These are phyloP conservation scores for Alfaro cultratus DNA, from an alignment of 2,797 vertebrate species.

Conservation along the genomic window DNA sequence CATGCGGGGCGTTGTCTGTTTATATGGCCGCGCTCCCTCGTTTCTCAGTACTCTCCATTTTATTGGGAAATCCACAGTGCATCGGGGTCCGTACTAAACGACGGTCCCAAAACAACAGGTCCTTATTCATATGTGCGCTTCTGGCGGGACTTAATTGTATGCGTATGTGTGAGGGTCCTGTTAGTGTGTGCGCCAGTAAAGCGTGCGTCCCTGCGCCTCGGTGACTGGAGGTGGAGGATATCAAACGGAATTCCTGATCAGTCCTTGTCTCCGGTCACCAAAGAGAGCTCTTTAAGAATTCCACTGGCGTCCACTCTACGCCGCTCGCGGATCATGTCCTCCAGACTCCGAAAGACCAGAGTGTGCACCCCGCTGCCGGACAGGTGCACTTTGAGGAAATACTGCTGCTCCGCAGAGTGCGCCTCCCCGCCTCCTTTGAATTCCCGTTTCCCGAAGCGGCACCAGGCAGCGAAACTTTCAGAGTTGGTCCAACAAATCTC, in stretches of 20 bases:
- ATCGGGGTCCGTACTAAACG: slow-evolving; percentile 55
- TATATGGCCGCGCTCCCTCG: slow-evolving; percentile 46
- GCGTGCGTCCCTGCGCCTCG: slow-evolving; percentile 58
- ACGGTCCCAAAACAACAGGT: slow-evolving; percentile 69
- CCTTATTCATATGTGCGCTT: slow-evolving; percentile 51
- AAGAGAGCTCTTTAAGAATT: slow-evolving; percentile 91
- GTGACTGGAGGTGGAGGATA: slow-evolving; percentile 48
- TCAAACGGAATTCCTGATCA: slow-evolving; percentile 76
- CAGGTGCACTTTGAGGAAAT: slow-evolving; percentile 95
- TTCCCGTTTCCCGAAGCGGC: slow-evolving; percentile 97
- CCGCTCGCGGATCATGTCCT: slow-evolving; percentile 97
- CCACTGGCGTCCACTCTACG: slow-evolving; percentile 94
- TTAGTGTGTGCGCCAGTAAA: slow-evolving; percentile 36
- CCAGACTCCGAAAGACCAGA: slow-evolving; percentile 93
- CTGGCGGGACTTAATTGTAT: slow-evolving; percentile 34
- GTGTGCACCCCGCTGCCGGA: slow-evolving; percentile 91
- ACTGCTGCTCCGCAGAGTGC: slow-evolving; percentile 89
- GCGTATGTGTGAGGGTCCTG: slow-evolving; percentile 42
- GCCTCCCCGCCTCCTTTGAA: slow-evolving; percentile 97
- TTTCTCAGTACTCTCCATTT: slow-evolving; percentile 43
- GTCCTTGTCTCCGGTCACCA: slow-evolving; percentile 88
- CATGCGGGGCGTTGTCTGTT: slow-evolving; percentile 76
- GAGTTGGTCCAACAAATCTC: slow-evolving; percentile 99
- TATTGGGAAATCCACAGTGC: slow-evolving; percentile 58
- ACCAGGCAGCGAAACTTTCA: slow-evolving; percentile 99